A percentile compares a stretch with the other conserved stretches of the same genome.
phyloP scores from a whole-genome alignment of 2,888 invertebrate species.

The Mechanitis mazaeus region DNA sequence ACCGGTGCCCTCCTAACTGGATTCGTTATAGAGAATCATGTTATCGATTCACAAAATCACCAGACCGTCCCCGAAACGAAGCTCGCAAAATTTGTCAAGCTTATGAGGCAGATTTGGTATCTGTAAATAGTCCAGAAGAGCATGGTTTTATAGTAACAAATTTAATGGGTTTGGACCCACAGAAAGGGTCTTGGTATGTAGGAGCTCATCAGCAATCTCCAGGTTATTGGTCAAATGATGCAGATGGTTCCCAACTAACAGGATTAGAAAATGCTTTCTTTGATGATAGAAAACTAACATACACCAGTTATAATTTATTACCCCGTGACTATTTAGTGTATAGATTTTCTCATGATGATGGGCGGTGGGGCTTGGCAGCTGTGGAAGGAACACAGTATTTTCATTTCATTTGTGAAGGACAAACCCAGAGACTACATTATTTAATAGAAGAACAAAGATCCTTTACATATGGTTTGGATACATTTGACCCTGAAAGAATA shows the following conservation, averaged over 20 bases:
- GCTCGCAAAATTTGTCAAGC: slow-evolving; percentile 90
- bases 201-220: slow-evolving; percentile 85
- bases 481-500: slow-evolving; percentile 86
- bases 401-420: slow-evolving; percentile 93
- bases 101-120: slow-evolving; percentile 86
- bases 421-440: slow-evolving; percentile 82
- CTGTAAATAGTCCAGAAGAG: slow-evolving; percentile 88
- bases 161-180: slow-evolving; percentile 88
- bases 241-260: slow-evolving; percentile 85
- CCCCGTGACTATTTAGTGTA: slow-evolving; percentile 87
- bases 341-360: slow-evolving; percentile 81
- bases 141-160: slow-evolving; percentile 91
- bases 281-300: slow-evolving; percentile 70
- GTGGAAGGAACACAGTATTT: slow-evolving; percentile 85
- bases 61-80: slow-evolving; percentile 85
- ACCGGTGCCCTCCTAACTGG: slow-evolving; percentile 91
- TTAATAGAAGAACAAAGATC: slow-evolving; percentile 84
- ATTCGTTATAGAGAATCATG: slow-evolving; percentile 87
- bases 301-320: slow-evolving; percentile 68
- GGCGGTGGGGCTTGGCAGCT: slow-evolving; percentile 90
- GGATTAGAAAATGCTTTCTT: slow-evolving; percentile 90
- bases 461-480: slow-evolving; percentile 90
- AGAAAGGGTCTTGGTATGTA: slow-evolving; percentile 91
- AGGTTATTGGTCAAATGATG: slow-evolving; percentile 89
- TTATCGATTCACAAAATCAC: slow-evolving; percentile 93